Evolutionary conservation across 2,797 vertebrate species (phyloP).

Genomic region (Tolypeutes matacus): DNA sequence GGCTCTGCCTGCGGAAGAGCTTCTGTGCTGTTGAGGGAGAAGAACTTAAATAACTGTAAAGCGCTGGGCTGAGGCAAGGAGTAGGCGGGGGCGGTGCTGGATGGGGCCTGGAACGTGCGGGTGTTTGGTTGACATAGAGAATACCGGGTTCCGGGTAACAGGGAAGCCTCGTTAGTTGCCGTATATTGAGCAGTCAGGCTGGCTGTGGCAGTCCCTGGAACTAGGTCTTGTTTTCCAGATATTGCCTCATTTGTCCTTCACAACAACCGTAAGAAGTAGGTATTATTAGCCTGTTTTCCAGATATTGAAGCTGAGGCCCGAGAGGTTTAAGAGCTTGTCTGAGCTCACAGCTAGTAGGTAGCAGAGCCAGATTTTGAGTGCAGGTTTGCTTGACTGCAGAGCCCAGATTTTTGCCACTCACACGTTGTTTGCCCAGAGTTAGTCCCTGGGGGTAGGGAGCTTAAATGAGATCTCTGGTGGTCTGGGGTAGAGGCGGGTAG

Average conservation of each 20-base stretch:
- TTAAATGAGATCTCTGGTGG: neutral
- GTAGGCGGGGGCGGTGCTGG: neutral
- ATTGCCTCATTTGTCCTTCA: slow-evolving; percentile 16
- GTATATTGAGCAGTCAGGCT: neutral
- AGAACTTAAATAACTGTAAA: neutral
- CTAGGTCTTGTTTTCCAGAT: neutral
- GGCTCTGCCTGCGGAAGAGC: neutral
- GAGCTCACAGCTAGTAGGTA: neutral
- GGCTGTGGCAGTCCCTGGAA: neutral
- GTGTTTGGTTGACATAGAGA: neutral
- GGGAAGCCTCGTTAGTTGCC: neutral
- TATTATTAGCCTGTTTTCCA: neutral
- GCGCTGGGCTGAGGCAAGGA: neutral
- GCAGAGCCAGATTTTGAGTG: neutral
- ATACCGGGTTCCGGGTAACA: neutral
- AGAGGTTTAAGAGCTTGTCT: neutral
- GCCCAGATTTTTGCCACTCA: neutral
- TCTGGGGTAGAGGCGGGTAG: neutral
- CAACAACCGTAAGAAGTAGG: neutral
- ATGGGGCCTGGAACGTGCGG: too few relatives aligned
- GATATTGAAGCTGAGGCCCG: slow-evolving; percentile 21
- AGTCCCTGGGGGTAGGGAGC: neutral
- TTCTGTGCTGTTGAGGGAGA: neutral
- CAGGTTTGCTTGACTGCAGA: neutral
- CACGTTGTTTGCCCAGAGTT: neutral